Conservation (phyloP, 92 coral and sea anemone genomes). For the Bergia puertoricense region DNA sequence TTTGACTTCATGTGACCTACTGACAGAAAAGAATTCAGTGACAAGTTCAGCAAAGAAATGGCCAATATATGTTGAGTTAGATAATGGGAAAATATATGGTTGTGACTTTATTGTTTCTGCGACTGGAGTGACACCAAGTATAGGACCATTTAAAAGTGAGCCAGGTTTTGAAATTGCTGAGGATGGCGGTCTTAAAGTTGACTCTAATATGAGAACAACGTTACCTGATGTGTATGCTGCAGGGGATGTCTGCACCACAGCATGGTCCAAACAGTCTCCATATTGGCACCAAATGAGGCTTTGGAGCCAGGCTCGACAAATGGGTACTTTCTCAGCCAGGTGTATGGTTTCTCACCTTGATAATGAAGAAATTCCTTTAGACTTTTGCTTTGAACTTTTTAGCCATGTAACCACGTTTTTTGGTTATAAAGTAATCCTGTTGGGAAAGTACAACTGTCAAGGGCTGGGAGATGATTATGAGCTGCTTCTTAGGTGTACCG, state of each 20-base stretch:
- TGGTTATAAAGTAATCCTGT: slow-evolving; percentile 86
- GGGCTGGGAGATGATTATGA: slow-evolving; percentile 75
- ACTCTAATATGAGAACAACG: slow-evolving; percentile 77
- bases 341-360: slow-evolving; percentile 72
- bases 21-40: neutral
- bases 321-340: slow-evolving; percentile 95
- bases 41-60: slow-evolving; percentile 37
- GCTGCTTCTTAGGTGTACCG: slow-evolving; percentile 80
- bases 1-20: slow-evolving; percentile 21
- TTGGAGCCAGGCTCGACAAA: slow-evolving; percentile 96
- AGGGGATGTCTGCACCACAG: slow-evolving; percentile 89
- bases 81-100: slow-evolving; percentile 79
- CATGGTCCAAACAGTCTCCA: slow-evolving; percentile 85
- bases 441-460: slow-evolving; percentile 91
- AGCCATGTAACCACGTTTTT: slow-evolving; percentile 91
- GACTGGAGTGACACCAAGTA: slow-evolving; percentile 87
- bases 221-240: slow-evolving; percentile 89
- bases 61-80: slow-evolving; percentile 78
- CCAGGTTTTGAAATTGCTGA: slow-evolving; percentile 69
- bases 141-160: slow-evolving; percentile 61
- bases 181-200: slow-evolving; percentile 89
- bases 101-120: slow-evolving; percentile 95
- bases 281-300: slow-evolving; percentile 97
- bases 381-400: slow-evolving; percentile 93
- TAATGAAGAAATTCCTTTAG: slow-evolving; percentile 66